Evolutionary conservation across 2,113 vertebrate species (phyloP), one percentile per base, ranked within the genome.

Genomic region (Coregonus clupeaformis): DNA sequence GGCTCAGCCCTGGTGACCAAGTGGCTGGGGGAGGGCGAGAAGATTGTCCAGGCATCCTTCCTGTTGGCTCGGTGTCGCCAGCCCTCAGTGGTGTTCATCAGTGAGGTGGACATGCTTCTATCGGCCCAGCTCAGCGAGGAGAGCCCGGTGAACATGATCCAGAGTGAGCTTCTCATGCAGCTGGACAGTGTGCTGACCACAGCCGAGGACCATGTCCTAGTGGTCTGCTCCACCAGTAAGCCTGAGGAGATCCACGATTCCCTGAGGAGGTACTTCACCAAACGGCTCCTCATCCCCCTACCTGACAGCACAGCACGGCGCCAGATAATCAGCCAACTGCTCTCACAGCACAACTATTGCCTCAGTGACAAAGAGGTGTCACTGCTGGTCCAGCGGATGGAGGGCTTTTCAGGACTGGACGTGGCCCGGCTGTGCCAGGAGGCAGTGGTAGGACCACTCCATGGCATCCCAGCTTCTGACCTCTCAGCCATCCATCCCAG

Each of bases 281-380:
- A 97, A 92, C 93, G 97, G 91, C 95, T 99, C 93, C 96, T 99
- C 92, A 95, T 98, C 90, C 98, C 97, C 77, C 94, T 98, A 92
- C 98, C 98, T 84, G 97, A 99, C 93, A 94, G 95, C 90, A 94
- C 95, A 72, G 96, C 96, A 30, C 95, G 98, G 90, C 98, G 99
- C 91, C 98, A 99, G 95, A 98, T 99, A 93, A 97, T 99, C 94
- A 96, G 95, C 93, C 97, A 98, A 90, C 92, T 98, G 94, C 97
- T 99, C 89, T 97, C 96, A 91, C 97, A 97, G 94, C 97, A 99
- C 95, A 98, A 97, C 96, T 99, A 98, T 94, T 98, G 97, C 96
- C 96, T 99, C 89, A 97, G 92, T 89, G 98, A 99, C 93, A 99
- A 99, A 94, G 98, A 99, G 93, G 95, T 97, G 94, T 94, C 96